Conservation (phyloP, 2,797 vertebrate genomes). For the Alcedo quadribrachys region DNA sequence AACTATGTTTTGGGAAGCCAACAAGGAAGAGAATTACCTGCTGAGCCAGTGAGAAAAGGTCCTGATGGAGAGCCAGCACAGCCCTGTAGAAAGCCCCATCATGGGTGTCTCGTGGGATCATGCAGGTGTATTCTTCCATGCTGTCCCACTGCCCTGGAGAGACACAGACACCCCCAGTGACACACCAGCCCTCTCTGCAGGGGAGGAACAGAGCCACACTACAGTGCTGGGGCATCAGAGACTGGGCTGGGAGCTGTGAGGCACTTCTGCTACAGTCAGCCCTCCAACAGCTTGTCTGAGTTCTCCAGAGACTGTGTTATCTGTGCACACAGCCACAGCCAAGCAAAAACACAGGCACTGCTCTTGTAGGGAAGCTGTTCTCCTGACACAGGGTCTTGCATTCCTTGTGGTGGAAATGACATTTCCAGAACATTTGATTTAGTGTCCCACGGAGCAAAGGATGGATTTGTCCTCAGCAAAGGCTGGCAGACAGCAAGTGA, state of each 20-base stretch:
- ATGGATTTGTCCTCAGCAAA: neutral
- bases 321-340: neutral
- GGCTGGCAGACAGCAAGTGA: neutral
- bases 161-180: neutral
- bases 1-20: neutral
- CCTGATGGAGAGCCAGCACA: conserved; percentile 95
- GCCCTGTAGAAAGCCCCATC: conserved; percentile 98
- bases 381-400: neutral
- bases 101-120: conserved; percentile 97
- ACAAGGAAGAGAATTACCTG: conserved; percentile 81
- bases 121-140: conserved; percentile 99
- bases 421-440: neutral
- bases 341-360: neutral
- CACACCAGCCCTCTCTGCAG: neutral
- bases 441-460: neutral
- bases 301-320: neutral
- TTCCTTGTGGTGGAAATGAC: neutral
- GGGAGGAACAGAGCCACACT: neutral
- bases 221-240: neutral
- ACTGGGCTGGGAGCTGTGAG: neutral
- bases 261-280: neutral
- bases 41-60: conserved; percentile 97
- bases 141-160: conserved; percentile 96
- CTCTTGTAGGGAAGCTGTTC: neutral
- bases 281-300: neutral